phyloP scores from a whole-genome alignment of 2,888 invertebrate species.

The Mesopsocus fuscifrons region DNA sequence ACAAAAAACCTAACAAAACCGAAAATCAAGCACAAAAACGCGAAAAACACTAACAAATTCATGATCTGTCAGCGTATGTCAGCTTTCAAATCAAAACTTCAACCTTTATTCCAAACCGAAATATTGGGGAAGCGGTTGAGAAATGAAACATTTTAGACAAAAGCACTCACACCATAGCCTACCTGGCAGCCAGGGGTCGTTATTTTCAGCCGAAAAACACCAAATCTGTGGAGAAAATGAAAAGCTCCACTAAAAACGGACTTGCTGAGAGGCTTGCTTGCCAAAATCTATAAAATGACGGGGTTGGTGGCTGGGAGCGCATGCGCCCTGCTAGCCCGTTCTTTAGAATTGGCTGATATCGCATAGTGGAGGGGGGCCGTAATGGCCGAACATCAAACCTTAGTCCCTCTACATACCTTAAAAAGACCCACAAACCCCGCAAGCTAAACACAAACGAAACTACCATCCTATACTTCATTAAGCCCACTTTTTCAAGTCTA shows the following conservation, averaged over 20 bases:
- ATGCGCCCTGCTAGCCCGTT: slow-evolving; percentile 2
- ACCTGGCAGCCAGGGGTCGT: too few species aligned
- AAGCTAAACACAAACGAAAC: slow-evolving; percentile 5
- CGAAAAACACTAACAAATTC: too few species aligned
- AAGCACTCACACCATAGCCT: too few species aligned
- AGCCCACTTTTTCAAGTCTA: slow-evolving; percentile 6
- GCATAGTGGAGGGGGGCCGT: slow-evolving; percentile 5
- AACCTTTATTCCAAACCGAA: too few species aligned
- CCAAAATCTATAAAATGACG: slow-evolving; percentile 10
- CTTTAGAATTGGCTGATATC: slow-evolving; percentile 9
- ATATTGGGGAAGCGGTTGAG: too few species aligned
- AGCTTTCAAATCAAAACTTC: too few species aligned
- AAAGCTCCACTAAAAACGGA: slow-evolving; percentile 8
- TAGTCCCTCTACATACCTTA: too few species aligned
- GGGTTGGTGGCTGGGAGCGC: slow-evolving; percentile 1
- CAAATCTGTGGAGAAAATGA: not conserved
- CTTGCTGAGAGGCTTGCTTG: slow-evolving; percentile 2
- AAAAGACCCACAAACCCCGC: too few species aligned
- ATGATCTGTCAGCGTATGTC: too few species aligned
- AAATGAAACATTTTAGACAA: too few species aligned
- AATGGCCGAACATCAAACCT: slow-evolving; percentile 8
- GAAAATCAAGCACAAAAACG: too few species aligned
- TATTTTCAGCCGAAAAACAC: slow-evolving; percentile 20
- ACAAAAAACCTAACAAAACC: too few species aligned
- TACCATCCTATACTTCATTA: not conserved